Evolutionary conservation across 2,888 invertebrate genomes (phyloP), one percentile per base, ranked within the genome.

Genomic region (Acleris literana): DNA sequence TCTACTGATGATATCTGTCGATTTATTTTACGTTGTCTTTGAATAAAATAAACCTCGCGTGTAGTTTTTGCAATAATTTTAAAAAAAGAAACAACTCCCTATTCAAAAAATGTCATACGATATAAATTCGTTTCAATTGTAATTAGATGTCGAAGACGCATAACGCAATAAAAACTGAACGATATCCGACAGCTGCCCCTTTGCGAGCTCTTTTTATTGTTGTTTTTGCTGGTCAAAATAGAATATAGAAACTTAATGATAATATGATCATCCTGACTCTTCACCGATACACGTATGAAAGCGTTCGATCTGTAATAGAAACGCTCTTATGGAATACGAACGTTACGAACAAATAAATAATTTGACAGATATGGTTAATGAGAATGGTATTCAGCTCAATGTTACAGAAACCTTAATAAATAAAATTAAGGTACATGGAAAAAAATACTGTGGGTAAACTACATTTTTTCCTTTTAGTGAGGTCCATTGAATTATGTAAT

Each of bases 391-490:
- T n/a, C 46, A 46, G 5, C 16, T 17, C 55, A 20, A 18, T 33
- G 55, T 55, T 43, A 55, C 55, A 43, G 43, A 55, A 58, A 64
- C 48, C 56, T 17, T 17, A 16, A 43, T 52, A 44, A 29, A 16
- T 49, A 43, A 22, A 55, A 60, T 49, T 43, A 25, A 48, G 46
- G 22, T 51, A 49, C 54, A 20, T 17, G 55, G 49, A 55, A 25
- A 48, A 20, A 46, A 39, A 39, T 65, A 48, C 25, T 55, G 60
- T 65, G 65, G 65, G 65, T 61, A 65, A 61, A 65, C 65, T 49
- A 22, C 6, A 49, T 49, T 33, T n/a, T 55, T 33, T 29, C 46
- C 44, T 46, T n/a, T 49, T 20, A 49, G 20, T 17, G 11, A 49
- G 11, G 20, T 20, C 11, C 18, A 20, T 49, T 49, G 9, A 11